phyloP scores from a whole-genome alignment of 1,140 invertebrate species.

The Anthonomus grandis region DNA sequence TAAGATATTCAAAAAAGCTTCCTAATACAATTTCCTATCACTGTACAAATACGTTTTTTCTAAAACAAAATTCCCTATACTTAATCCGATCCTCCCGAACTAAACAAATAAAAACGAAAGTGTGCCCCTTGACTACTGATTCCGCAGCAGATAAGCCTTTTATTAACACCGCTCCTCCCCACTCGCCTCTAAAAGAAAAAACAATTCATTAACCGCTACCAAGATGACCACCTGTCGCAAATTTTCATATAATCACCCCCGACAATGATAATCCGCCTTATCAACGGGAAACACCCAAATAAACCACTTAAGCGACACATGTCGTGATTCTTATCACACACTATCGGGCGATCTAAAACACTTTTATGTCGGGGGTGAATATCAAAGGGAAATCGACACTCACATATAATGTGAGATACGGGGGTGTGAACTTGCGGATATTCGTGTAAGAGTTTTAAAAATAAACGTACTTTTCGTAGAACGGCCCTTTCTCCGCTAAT shows the following conservation, averaged over 20 bases:
- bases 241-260: constrained; percentile 7
- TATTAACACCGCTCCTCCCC: too few relatives aligned
- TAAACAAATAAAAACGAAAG: too few relatives aligned
- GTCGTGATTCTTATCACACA: constrained; percentile 15
- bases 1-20: too few relatives aligned
- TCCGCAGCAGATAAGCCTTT: too few relatives aligned
- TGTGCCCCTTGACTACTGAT: too few relatives aligned
- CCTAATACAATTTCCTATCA: too few relatives aligned
- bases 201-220: too few relatives aligned
- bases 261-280: constrained; percentile 11
- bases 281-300: constrained; percentile 11
- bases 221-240: constrained; percentile 8
- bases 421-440: constrained; percentile 2
- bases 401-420: too few relatives aligned
- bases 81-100: too few relatives aligned
- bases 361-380: not conserved
- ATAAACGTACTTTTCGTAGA: not conserved
- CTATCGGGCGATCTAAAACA: constrained; percentile 16
- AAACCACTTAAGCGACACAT: constrained; percentile 21
- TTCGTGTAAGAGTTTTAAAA: not conserved
- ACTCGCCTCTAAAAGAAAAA: too few relatives aligned
- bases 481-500: constrained; percentile 10
- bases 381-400: constrained; percentile 1
- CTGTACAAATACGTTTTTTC: too few relatives aligned
- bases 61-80: too few relatives aligned